Percentiles rank a stretch among this genome's conserved stretches.
These are phyloP conservation scores for Pogonocichla stellata DNA, from an alignment of 2,113 vertebrate genomes.

Conservation along the genomic window DNA sequence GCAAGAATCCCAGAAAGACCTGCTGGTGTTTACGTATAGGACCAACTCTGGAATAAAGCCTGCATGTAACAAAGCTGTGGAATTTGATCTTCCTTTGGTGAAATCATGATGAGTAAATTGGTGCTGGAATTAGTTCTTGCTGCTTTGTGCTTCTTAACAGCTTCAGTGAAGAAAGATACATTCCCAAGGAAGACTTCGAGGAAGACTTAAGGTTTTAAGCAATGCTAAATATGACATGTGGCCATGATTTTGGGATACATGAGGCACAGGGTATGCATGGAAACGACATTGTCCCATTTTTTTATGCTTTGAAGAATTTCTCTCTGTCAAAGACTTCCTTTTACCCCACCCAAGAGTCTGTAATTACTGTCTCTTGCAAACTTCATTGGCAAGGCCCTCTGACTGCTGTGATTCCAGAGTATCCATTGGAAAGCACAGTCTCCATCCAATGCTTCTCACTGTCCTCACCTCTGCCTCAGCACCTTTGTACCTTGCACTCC, in stretches of 20 bases:
- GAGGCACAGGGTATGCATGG: background rate
- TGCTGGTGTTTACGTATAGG: background rate
- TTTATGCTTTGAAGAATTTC: background rate
- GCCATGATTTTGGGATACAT: background rate
- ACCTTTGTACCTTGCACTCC: background rate
- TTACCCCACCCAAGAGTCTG: background rate
- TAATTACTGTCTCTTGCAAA: background rate
- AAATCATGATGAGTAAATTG: fast-evolving
- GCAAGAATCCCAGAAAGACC: background rate
- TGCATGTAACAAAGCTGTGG: background rate
- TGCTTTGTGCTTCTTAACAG: background rate
- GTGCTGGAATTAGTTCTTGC: background rate
- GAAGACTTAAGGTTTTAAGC: background rate
- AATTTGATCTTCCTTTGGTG: background rate
- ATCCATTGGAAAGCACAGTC: background rate
- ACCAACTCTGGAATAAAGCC: background rate
- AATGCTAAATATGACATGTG: background rate
- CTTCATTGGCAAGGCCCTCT: background rate
- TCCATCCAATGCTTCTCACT: background rate
- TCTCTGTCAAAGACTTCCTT: background rate
- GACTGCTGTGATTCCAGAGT: background rate
- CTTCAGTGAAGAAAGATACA: background rate
- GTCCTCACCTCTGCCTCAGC: background rate
- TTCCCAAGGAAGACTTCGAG: background rate
- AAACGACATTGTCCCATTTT: background rate